Base-by-base conservation (phyloP, 2,113 vertebrate genomes). In the Xiphophorus couchianus region DNA sequence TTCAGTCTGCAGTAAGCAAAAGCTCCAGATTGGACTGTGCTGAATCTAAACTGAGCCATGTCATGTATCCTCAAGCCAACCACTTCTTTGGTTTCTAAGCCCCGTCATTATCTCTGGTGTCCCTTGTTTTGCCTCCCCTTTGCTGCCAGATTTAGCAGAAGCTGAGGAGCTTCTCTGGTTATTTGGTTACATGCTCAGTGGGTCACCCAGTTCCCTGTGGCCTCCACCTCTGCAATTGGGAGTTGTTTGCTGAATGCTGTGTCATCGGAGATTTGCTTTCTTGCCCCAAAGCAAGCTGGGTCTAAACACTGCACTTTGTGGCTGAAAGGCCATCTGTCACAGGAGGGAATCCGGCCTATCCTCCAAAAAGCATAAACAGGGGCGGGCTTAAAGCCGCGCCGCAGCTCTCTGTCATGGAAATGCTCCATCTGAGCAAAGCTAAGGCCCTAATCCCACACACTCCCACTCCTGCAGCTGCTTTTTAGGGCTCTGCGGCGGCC, bases 291-390 rank as follows among this genome's bases (percentile, higher is more conserved):
- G 92, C 90, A 86, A 91, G 90, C 86, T 91, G 88, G 91, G 90
- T 94, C 92, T 92, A 93, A 94, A 93, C 91, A 91, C 91, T 88
- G 90, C 93, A 92, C 80, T 93, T 93, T 93, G 92, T 93, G 94
- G 91, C 90, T 87, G 89, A 92, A 89, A 90, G 89, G 90, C 93
- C 94, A 94, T 94, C 94, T 95, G 94, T 93, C 89, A 93, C 80
- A 48, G 90, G 87, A 92, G 91, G 90, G 91, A 93, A 89, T 93
- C 88, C 82, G 75, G 88, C 91, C 90, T 91, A 84, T 92, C 82
- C 83, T 91, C 90, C 88, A 90, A 95, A 92, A 92, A 93, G 89
- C 92, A 93, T 94, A 94, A 95, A 94, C 93, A 93, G 91, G 88
- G 91, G 86, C 85, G 86, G 90, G 88, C 85, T 91, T 92, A 93